phyloP scores from a whole-genome alignment of 1,140 invertebrate species.

The Monochamus saltuarius region DNA sequence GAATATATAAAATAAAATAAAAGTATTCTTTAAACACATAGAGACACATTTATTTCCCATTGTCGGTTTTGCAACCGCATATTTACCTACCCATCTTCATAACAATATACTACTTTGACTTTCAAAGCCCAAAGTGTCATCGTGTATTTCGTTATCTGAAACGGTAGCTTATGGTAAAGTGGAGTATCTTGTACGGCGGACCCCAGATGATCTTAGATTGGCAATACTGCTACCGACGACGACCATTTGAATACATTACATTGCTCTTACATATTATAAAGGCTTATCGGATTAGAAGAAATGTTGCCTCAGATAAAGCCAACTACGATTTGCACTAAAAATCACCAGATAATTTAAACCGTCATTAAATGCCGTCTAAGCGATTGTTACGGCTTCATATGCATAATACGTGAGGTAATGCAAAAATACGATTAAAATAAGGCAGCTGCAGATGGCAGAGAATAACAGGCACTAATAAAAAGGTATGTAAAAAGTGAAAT shows the following conservation, averaged over 20 bases:
- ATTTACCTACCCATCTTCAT: too few relatives aligned
- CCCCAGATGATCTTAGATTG: slow-evolving; percentile 36
- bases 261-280: slow-evolving; percentile 13
- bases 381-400: not conserved
- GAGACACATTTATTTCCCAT: too few relatives aligned
- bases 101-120: too few relatives aligned
- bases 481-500: too few relatives aligned
- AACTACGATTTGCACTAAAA: slow-evolving; percentile 6
- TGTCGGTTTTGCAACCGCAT: too few relatives aligned
- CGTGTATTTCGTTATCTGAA: slow-evolving; percentile 18
- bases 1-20: too few relatives aligned
- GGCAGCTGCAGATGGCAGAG: too few relatives aligned
- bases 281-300: slow-evolving; percentile 11
- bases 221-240: slow-evolving; percentile 28
- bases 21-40: too few relatives aligned
- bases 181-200: slow-evolving; percentile 36
- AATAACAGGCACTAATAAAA: too few relatives aligned
- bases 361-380: not conserved
- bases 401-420: too few relatives aligned
- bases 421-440: too few relatives aligned
- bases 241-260: slow-evolving; percentile 33
- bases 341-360: slow-evolving; percentile 5
- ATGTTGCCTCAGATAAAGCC: slow-evolving; percentile 7
- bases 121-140: not conserved
- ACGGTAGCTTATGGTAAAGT: slow-evolving; percentile 39